Conservation (phyloP, 2,113 vertebrate species). For the Percina caprodes region DNA sequence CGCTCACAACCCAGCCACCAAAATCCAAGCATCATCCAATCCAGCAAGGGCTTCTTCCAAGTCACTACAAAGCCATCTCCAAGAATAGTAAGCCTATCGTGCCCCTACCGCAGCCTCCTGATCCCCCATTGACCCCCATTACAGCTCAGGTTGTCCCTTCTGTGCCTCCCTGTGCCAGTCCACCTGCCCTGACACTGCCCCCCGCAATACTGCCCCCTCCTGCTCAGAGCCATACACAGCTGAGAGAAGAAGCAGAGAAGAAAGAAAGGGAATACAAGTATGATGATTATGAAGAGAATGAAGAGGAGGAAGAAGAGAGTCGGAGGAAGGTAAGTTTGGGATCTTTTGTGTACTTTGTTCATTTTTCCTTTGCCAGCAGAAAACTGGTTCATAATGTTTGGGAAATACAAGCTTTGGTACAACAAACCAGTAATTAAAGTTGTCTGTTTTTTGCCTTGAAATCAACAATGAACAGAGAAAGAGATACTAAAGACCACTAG, state of each 20-base stretch:
- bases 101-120: constrained; percentile 62
- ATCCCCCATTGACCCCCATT: constrained; percentile 64
- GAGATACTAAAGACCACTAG: too few species aligned
- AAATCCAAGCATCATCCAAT: constrained; percentile 70
- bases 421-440: not conserved
- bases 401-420: not conserved
- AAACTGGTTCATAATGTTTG: not conserved
- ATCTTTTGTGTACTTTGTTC: not conserved
- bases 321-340: constrained; percentile 73
- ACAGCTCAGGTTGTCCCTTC: constrained; percentile 72
- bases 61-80: constrained; percentile 58
- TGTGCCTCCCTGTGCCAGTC: constrained; percentile 55
- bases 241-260: constrained; percentile 61
- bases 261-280: constrained; percentile 61
- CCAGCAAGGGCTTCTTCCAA: constrained; percentile 66
- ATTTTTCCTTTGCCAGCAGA: not conserved
- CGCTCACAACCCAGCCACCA: constrained; percentile 70
- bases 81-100: constrained; percentile 47
- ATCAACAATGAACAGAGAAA: not conserved
- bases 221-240: constrained; percentile 18
- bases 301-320: constrained; percentile 83
- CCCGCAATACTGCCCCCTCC: constrained; percentile 24
- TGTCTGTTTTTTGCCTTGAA: not conserved
- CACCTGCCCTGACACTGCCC: constrained; percentile 32
- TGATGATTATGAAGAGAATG: constrained; percentile 71